Evolutionary conservation across 2,797 vertebrate genomes (phyloP), one percentile per base, ranked within the genome.

Genomic region (Acrossocheilus fasciatus): DNA sequence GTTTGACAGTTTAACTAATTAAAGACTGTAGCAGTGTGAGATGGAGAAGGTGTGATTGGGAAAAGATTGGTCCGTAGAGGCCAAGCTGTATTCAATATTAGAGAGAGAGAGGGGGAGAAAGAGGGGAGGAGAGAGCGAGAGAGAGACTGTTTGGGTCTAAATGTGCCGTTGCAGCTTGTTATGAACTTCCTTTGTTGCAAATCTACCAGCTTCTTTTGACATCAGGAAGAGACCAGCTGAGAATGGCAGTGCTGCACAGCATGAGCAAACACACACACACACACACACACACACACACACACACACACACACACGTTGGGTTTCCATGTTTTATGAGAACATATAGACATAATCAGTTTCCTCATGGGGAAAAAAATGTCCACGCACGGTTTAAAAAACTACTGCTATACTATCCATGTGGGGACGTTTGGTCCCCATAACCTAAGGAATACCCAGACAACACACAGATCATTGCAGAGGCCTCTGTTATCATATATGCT

Each of bases 151-250:
- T 41, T 52, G 73, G 41, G 34, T 57, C 86, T 86, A 62, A 91
- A 91, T 85, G 84, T 91, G 88, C 54, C 83, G 85, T n/a, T 75
- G 70, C 87, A 82, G 82, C 89, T 91, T 89, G 80, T 91, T 91
- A 84, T 89, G 84, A 89, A 83, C 86, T 86, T 90, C 85, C 88
- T 90, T 92, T 86, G 90, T 91, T 91, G 90, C 90, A 90, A 88
- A 86, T 92, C 73, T 74, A 86, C 80, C 90, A 90, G 75, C 86
- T 79, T 91, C 90, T 90, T 90, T 91, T 91, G 91, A 92, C 90
- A 89, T 84, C 82, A 90, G 89, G 89, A 89, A 88, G 74, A 82
- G 74, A 86, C 84, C 89, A 89, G 87, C 83, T 83, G 89, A 83
- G 85, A 84, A 84, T 86, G 86, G 76, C 86, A 89, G 83, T 87